Evolutionary conservation across 2,113 vertebrate species (phyloP).

Genomic region (Larimichthys crocea): DNA sequence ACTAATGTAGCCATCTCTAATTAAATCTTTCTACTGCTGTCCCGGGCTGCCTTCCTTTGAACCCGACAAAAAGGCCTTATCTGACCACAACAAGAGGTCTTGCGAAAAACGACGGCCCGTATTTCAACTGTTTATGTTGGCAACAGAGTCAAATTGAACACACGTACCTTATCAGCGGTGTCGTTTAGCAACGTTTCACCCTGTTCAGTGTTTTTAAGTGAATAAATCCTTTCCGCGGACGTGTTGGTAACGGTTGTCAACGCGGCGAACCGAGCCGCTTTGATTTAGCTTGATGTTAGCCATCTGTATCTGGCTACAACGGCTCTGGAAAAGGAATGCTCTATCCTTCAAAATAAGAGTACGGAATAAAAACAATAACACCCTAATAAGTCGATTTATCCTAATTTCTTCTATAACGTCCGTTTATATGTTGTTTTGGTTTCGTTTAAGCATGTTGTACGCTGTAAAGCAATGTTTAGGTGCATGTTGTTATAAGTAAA

Average conservation of each 20-base stretch:
- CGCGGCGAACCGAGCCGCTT: slow-evolving; percentile 30
- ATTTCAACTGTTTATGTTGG: slow-evolving; percentile 26
- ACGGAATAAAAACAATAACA: not conserved
- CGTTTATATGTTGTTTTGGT: fast-evolving
- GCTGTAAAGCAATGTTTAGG: not conserved
- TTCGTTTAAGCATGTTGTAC: fast-evolving
- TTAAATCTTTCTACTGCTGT: no score
- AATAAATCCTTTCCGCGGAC: not conserved
- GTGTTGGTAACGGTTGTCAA: slow-evolving; percentile 8
- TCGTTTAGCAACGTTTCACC: not conserved
- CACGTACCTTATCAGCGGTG: slow-evolving; percentile 31
- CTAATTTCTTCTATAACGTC: no score
- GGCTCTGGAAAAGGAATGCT: slow-evolving; percentile 11
- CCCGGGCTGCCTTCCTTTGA: slow-evolving; percentile 2
- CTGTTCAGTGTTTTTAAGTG: not conserved
- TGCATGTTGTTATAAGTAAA: not conserved
- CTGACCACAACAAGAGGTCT: slow-evolving; percentile 36
- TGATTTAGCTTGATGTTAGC: slow-evolving; percentile 48
- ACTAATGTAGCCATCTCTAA: not conserved
- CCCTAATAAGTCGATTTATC: fast-evolving
- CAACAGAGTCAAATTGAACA: not conserved
- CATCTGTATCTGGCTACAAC: not conserved
- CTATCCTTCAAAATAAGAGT: slow-evolving; percentile 56
- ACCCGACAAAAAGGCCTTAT: slow-evolving; percentile 58
- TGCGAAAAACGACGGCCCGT: slow-evolving; percentile 43